phyloP scores from a whole-genome alignment of 2,888 invertebrate genomes.

The Folsomia candida region DNA sequence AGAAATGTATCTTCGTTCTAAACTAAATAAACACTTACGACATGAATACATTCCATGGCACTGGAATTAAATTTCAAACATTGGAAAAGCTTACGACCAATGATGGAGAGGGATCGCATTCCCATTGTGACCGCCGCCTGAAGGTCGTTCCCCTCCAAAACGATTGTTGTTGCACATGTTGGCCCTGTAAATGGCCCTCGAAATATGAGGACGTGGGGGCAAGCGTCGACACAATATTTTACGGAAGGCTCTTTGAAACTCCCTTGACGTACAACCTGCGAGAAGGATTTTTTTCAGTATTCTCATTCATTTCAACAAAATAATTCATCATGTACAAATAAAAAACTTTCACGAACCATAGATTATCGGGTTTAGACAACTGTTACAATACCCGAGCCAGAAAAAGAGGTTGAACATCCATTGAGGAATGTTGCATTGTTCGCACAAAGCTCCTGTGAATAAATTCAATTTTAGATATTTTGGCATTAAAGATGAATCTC shows the following conservation, averaged over 20 bases:
- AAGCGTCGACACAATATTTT: constrained; percentile 55
- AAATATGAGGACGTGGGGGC: constrained; percentile 48
- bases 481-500: too few relatives aligned
- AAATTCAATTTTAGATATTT: neutral
- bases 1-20: too few relatives aligned
- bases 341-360: too few relatives aligned
- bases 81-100: constrained; percentile 32
- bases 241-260: constrained; percentile 59
- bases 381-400: constrained; percentile 70
- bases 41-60: too few relatives aligned
- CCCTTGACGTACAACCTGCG: constrained; percentile 56
- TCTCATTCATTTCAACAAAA: too few relatives aligned
- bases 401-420: constrained; percentile 63
- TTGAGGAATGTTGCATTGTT: constrained; percentile 58
- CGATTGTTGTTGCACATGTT: constrained; percentile 37
- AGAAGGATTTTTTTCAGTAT: too few relatives aligned
- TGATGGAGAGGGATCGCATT: constrained; percentile 40
- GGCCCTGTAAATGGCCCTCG: constrained; percentile 47
- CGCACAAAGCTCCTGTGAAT: constrained; percentile 57
- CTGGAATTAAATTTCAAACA: too few relatives aligned
- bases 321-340: too few relatives aligned
- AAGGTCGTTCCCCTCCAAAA: constrained; percentile 28
- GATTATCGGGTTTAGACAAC: constrained; percentile 66
- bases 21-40: too few relatives aligned
- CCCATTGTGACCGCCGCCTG: constrained; percentile 7